phyloP scores from a whole-genome alignment of 2,113 vertebrate species.

The Pachycephala philippinensis region DNA sequence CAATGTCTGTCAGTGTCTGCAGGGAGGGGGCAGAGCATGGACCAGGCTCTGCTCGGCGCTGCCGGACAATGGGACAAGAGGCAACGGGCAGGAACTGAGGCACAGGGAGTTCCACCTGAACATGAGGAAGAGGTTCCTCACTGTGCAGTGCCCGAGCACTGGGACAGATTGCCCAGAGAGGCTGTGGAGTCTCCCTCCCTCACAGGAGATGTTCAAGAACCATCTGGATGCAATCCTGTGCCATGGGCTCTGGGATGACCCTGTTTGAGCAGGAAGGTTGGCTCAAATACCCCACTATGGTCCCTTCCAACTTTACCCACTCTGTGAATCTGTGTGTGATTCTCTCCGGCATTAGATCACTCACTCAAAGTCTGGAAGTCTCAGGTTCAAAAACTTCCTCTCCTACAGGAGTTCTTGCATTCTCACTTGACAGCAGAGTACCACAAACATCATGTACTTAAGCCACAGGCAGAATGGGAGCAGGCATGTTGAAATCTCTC shows the following conservation, averaged over 20 bases:
- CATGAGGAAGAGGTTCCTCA: not conserved
- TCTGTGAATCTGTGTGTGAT: not conserved
- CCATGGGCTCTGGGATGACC: not conserved
- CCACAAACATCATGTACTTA: not conserved
- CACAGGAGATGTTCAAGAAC: not conserved
- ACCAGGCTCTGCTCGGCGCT: too few species aligned
- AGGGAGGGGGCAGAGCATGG: too few species aligned
- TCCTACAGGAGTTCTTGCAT: not conserved
- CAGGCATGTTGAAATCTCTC: not conserved
- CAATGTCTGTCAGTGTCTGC: too few species aligned
- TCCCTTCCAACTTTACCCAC: not conserved
- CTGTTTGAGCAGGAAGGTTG: not conserved
- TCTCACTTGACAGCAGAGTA: not conserved
- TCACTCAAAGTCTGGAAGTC: not conserved
- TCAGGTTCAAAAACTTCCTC: not conserved
- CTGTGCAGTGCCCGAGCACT: not conserved
- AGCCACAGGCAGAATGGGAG: not conserved
- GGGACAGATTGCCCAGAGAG: not conserved
- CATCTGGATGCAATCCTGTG: not conserved
- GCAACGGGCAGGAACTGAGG: not conserved
- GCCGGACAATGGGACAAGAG: too few species aligned
- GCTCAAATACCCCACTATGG: not conserved
- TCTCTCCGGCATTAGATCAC: not conserved
- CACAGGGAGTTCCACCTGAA: not conserved
- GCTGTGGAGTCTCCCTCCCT: rapidly evolving